Conservation (phyloP, 2,113 vertebrate genomes). For the Rynchops niger region DNA sequence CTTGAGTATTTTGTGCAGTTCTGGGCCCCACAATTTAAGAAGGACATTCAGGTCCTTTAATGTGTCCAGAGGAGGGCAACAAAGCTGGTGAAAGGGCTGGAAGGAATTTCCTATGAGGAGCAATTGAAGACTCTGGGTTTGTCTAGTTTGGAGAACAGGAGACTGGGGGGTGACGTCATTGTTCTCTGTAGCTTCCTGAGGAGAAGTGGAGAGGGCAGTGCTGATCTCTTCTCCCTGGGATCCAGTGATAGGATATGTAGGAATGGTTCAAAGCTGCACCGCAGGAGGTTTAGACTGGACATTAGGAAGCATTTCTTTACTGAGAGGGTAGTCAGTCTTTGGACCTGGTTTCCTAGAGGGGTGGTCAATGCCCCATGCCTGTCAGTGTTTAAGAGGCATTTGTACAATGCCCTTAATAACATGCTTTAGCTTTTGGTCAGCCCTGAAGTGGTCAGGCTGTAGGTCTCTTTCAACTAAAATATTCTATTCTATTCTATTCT, state of each 20-base stretch:
- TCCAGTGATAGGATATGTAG: not conserved
- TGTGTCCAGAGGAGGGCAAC: not conserved
- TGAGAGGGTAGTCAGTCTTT: not conserved
- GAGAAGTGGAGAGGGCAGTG: not conserved
- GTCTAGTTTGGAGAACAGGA: not conserved
- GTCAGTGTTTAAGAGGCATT: not conserved
- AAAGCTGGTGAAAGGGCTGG: not conserved
- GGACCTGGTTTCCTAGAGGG: not conserved
- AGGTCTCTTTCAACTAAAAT: not conserved
- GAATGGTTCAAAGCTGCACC: not conserved
- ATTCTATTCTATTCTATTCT: not conserved
- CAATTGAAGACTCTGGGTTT: not conserved
- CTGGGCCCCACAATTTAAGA: not conserved
- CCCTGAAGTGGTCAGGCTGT: not conserved
- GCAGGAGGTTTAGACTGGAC: not conserved
- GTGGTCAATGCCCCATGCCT: not conserved
- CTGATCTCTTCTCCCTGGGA: not conserved
- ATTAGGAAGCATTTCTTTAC: not conserved
- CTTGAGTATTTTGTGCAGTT: not conserved
- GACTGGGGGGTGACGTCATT: accelerated
- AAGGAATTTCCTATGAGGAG: not conserved
- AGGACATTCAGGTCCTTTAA: not conserved
- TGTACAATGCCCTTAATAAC: not conserved
- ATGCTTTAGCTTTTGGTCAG: not conserved
- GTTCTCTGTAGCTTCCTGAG: not conserved